Conservation (phyloP, 2,888 invertebrate species). For the Leptura quadrifasciata region DNA sequence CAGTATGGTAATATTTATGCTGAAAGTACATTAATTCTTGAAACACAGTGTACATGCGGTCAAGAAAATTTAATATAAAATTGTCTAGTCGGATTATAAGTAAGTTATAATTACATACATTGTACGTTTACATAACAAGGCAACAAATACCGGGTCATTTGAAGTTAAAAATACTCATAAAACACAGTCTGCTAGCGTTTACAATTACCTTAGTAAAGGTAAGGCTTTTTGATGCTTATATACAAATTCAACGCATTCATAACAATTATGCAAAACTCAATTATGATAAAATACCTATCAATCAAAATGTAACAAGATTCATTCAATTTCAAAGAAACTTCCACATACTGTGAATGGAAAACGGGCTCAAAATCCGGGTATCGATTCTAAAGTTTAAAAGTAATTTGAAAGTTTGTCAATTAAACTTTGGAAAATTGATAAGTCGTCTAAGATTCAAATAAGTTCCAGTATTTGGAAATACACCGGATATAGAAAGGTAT, state of each 20-base stretch:
- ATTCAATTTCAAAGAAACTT: slow-evolving; percentile 1
- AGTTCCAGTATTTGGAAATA: not conserved
- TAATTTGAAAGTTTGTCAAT: slow-evolving; percentile 40
- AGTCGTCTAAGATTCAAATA: slow-evolving; percentile 37
- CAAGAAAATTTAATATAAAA: too few species aligned
- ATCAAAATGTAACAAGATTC: too few species aligned
- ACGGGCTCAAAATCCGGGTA: not conserved
- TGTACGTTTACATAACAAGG: too few species aligned
- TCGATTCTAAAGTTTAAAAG: slow-evolving; percentile 26
- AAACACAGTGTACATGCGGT: too few species aligned
- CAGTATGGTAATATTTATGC: too few species aligned
- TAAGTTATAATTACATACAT: too few species aligned
- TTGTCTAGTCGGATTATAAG: too few species aligned
- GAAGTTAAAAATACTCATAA: too few species aligned
- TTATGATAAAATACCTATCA: not conserved
- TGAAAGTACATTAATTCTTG: too few species aligned
- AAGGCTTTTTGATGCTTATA: not conserved
- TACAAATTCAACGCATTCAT: not conserved
- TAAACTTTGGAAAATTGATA: slow-evolving; percentile 43
- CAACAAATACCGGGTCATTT: too few species aligned
- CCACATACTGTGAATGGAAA: not conserved
- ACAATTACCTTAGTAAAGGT: too few species aligned
- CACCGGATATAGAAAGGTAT: not conserved
- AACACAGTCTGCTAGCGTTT: too few species aligned
- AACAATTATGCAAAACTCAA: not conserved